These are phyloP conservation scores for Xylota segnis DNA, from an alignment of 2,888 invertebrate species.

Conservation along the genomic window DNA sequence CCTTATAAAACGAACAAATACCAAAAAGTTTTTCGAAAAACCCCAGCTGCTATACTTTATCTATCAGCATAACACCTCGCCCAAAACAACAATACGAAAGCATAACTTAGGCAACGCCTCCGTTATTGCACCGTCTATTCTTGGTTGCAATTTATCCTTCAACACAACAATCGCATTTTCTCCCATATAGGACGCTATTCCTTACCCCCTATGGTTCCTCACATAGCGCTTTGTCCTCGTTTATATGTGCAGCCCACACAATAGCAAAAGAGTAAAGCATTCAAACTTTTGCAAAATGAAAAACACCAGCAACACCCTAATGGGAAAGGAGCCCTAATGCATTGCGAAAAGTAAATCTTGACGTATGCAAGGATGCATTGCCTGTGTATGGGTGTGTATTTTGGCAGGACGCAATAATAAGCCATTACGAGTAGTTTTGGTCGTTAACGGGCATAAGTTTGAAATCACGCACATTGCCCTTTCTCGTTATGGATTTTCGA, in stretches of 20 bases:
- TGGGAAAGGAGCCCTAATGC: conserved; percentile 58
- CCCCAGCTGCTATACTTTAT: conserved; percentile 47
- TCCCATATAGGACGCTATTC: conserved; percentile 10
- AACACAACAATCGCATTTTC: conserved; percentile 60
- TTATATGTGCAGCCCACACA: conserved; percentile 26
- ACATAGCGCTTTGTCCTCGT: conserved; percentile 35
- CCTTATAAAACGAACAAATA: conserved; percentile 3
- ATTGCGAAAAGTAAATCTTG: conserved; percentile 53
- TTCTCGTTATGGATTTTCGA: conserved; percentile 12
- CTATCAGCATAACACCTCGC: conserved; percentile 37
- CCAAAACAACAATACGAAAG: conserved; percentile 47
- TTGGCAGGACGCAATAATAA: conserved; percentile 30
- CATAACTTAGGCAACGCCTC: conserved; percentile 32
- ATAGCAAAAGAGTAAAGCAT: conserved; percentile 63
- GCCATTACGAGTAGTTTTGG: conserved; percentile 33
- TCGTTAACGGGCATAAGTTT: conserved; percentile 22
- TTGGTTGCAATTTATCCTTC: conserved; percentile 55
- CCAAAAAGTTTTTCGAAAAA: conserved; percentile 23
- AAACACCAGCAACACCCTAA: conserved; percentile 54
- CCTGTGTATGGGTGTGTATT: background rate
- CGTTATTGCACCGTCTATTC: conserved; percentile 21
- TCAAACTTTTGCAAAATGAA: conserved; percentile 42
- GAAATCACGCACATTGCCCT: conserved; percentile 4
- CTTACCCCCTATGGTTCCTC: conserved; percentile 19
- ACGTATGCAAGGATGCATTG: background rate